Base-by-base conservation (phyloP, 2,888 invertebrate genomes). In the Athetis lepigone region DNA sequence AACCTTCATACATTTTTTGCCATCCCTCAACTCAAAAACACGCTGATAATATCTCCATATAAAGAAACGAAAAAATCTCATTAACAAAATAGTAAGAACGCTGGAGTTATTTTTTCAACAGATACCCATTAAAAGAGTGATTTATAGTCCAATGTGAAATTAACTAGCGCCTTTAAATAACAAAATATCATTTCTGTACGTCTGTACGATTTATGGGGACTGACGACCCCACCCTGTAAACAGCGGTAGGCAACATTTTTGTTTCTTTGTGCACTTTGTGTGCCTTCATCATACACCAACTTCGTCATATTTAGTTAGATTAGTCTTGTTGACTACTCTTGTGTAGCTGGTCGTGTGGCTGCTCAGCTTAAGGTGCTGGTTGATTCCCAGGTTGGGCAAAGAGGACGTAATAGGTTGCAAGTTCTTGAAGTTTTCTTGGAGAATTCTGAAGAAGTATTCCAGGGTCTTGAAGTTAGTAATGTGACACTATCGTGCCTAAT, bases 91-190 rank as follows among this genome's bases (percentile, higher is more conserved):
- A 76, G 68, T 79, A 70, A 62, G 71, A 64, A 55, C 64, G 43
- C n/a, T 40, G 70, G 51, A 64, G 59, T 45, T 64, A 71, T 80
- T 80, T 82, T 79, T 79, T 78, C 54, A 74, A 77, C 70, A 74
- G 74, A 80, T 80, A 68, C 75, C 81, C 78, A 81, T 81, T 81
- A 81, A 80, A 63, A 40, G 33, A 58, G 59, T 88, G 89, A 89
- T 89, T 89, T 89, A 89, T 86, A 64, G 65, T 69, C 75, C 83
- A 82, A 86, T 86, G 83, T 83, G 68, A 81, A 86, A 87, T 87
- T 87, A 88, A 87, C 87, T 85, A 88, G 86, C 82, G 79, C 70
- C 83, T 86, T 87, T 88, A 88, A 88, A 89, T 89, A 89, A 89
- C 88, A 87, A 87, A 89, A 89, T 89, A 88, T 88, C 83, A 86